Percentiles rank a stretch among this genome's conserved stretches.
Conservation (phyloP, 1,140 invertebrate genomes). For the Lepidurus packardi region DNA sequence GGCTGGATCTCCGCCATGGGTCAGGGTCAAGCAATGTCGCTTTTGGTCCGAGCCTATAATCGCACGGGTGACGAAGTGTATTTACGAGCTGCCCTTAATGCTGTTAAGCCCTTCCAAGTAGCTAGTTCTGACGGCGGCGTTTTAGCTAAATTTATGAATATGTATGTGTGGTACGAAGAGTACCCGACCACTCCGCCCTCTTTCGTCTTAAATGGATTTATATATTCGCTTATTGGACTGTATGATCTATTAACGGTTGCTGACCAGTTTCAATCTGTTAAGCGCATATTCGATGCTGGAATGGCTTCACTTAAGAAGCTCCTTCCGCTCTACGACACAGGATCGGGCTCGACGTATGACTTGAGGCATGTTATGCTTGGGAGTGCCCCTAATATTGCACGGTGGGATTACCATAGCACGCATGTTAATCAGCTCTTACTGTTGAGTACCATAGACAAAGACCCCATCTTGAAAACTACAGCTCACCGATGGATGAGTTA, state of each 20-base stretch:
- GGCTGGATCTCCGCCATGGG: slow-evolving; percentile 98
- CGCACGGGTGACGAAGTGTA: slow-evolving; percentile 71
- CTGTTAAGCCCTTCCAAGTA: slow-evolving; percentile 72
- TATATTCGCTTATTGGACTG: slow-evolving; percentile 92
- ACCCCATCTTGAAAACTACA: slow-evolving; percentile 72
- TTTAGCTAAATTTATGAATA: slow-evolving; percentile 71
- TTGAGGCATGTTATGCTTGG: slow-evolving; percentile 80
- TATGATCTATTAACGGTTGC: slow-evolving; percentile 80
- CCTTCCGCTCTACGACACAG: slow-evolving; percentile 88
- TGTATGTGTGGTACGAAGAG: slow-evolving; percentile 91
- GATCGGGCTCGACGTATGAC: slow-evolving; percentile 94
- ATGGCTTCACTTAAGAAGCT: slow-evolving; percentile 83
- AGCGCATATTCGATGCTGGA: slow-evolving; percentile 73
- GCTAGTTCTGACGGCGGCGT: slow-evolving; percentile 70
- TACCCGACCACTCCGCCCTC: slow-evolving; percentile 88
- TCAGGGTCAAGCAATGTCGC: slow-evolving; percentile 91
- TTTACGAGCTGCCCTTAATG: slow-evolving; percentile 71
- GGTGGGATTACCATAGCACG: slow-evolving; percentile 97
- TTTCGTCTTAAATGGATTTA: slow-evolving; percentile 97
- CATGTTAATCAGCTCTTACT: slow-evolving; percentile 94
- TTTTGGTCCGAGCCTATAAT: slow-evolving; percentile 81
- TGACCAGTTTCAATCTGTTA: slow-evolving; percentile 55
- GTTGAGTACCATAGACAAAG: slow-evolving; percentile 77
- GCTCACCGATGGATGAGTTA: slow-evolving; percentile 92
- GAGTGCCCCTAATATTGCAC: slow-evolving; percentile 80